Percentiles rank a stretch among this genome's conserved stretches.
Conservation (phyloP, 2,888 invertebrate genomes). For the Rhagonycha fulva region DNA sequence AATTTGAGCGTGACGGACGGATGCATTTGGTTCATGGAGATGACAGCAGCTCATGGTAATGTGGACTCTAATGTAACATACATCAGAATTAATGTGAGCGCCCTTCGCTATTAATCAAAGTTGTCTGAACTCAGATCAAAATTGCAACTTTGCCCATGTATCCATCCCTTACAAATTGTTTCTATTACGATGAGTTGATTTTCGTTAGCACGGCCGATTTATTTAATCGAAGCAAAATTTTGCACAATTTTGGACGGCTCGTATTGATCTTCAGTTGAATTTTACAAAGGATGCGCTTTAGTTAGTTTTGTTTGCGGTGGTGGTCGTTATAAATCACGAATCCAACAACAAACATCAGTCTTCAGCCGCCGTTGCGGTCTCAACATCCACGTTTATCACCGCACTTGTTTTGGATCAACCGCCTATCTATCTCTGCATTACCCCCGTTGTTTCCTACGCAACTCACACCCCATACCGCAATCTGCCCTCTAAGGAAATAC, state of each 20-base stretch:
- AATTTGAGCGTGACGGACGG: constrained; percentile 43
- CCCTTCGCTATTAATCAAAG: constrained; percentile 38
- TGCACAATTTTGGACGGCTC: constrained; percentile 7
- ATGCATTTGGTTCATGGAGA: constrained; percentile 44
- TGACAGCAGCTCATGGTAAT: constrained; percentile 46
- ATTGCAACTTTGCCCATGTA: constrained; percentile 27
- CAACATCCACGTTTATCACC: constrained; percentile 54
- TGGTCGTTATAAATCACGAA: constrained; percentile 53
- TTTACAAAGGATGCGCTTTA: constrained; percentile 34
- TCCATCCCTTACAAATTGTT: constrained; percentile 18
- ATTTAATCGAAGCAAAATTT: neutral
- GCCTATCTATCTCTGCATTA: constrained; percentile 50
- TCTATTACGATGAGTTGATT: constrained; percentile 20
- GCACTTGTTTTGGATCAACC: constrained; percentile 53
- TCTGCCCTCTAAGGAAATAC: constrained; percentile 28
- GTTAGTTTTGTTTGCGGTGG: constrained; percentile 47
- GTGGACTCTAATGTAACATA: constrained; percentile 46
- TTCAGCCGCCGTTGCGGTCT: constrained; percentile 50
- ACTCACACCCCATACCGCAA: constrained; percentile 25
- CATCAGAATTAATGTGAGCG: constrained; percentile 44
- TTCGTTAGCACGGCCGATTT: neutral
- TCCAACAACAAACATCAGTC: constrained; percentile 54
- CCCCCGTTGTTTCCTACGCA: constrained; percentile 31
- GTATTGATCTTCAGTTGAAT: constrained; percentile 37
- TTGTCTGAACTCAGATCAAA: constrained; percentile 35